Conservation (phyloP, 1,140 invertebrate species). For the Propsilocerus akamusi region DNA sequence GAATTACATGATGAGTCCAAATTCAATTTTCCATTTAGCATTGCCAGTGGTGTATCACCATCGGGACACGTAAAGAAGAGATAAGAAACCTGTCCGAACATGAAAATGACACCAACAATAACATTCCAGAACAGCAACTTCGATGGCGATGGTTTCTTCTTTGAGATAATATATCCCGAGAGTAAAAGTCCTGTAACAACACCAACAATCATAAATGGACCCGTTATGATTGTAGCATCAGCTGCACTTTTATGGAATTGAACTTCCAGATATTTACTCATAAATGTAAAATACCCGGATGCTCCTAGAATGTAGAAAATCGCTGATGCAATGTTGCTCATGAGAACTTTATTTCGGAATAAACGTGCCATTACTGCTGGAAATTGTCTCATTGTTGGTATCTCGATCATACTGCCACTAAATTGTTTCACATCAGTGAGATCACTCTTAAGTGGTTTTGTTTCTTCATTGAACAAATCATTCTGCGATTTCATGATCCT, state of each 20-base stretch:
- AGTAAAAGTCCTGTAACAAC: constrained; percentile 40
- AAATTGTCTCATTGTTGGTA: constrained; percentile 27
- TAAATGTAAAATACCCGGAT: constrained; percentile 44
- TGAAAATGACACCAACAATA: constrained; percentile 32
- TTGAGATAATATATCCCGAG: constrained; percentile 39
- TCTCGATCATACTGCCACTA: not conserved
- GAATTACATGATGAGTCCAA: constrained; percentile 29
- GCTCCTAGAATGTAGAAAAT: constrained; percentile 43
- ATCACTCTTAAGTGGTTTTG: not conserved
- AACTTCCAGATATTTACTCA: constrained; percentile 52
- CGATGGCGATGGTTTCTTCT: constrained; percentile 36
- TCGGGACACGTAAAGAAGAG: constrained; percentile 37
- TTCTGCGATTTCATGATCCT: not conserved
- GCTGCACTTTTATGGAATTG: constrained; percentile 43
- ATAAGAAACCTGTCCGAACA: constrained; percentile 28
- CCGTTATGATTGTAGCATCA: constrained; percentile 38
- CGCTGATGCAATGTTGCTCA: constrained; percentile 33
- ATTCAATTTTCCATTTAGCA: constrained; percentile 25
- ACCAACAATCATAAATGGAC: constrained; percentile 33
- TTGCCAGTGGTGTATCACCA: constrained; percentile 8
- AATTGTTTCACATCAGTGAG: not conserved
- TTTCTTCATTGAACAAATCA: not conserved
- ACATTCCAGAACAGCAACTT: constrained; percentile 44
- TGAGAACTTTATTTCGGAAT: constrained; percentile 35
- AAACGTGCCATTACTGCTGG: constrained; percentile 33